Conservation (phyloP, 2,113 vertebrate genomes). For the Cygnus buccinator region DNA sequence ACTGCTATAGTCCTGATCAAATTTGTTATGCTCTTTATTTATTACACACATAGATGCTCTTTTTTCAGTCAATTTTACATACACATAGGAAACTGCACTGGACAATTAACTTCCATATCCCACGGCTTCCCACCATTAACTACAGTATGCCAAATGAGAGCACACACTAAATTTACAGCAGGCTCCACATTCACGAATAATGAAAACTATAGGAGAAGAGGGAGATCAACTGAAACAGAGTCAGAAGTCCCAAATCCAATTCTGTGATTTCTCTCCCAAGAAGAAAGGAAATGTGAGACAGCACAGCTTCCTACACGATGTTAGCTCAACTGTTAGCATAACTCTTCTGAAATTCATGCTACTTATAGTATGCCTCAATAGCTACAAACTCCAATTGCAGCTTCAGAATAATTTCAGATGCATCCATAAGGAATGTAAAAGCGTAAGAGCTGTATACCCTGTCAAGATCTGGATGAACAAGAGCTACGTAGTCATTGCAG, state of each 20-base stretch:
- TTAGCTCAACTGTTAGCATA: not conserved
- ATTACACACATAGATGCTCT: fast-evolving
- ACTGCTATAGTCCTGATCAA: not conserved
- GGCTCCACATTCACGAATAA: not conserved
- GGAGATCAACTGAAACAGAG: not conserved
- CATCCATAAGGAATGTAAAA: fast-evolving
- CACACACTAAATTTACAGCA: not conserved
- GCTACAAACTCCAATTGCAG: not conserved
- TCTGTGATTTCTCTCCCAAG: not conserved
- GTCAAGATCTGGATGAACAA: constrained; percentile 95
- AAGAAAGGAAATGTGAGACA: not conserved
- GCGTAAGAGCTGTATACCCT: constrained; percentile 76
- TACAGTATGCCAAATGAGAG: too few relatives aligned
- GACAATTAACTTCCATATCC: too few relatives aligned
- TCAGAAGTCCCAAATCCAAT: not conserved
- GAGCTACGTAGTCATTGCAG: constrained; percentile 97
- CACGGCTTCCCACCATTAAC: not conserved
- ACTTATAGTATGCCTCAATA: not conserved
- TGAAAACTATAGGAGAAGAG: not conserved
- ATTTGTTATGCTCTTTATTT: not conserved
- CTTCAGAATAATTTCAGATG: fast-evolving
- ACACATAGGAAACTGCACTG: not conserved
- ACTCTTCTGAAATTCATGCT: not conserved
- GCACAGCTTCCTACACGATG: not conserved
- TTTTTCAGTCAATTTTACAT: not conserved